Conservation (phyloP, 1,140 invertebrate species). For the Copidosoma floridanum region DNA sequence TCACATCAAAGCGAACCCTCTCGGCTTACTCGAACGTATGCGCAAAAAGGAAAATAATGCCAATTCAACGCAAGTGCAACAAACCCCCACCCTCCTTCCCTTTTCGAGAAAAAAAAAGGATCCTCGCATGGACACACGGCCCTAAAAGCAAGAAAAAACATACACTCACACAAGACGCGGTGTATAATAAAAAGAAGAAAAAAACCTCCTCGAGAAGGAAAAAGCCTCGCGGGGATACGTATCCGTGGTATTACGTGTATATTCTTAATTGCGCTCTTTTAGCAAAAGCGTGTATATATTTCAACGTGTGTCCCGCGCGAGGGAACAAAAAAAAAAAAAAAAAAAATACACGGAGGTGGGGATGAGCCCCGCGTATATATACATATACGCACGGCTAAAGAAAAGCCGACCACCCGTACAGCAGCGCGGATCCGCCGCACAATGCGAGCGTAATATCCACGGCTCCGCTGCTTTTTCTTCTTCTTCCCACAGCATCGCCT, state of each 20-base stretch:
- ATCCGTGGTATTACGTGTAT: too few relatives aligned
- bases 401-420: constrained; percentile 25
- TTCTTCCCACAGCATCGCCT: neutral
- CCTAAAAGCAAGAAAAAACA: neutral
- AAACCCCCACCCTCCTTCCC: too few relatives aligned
- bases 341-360: constrained; percentile 19
- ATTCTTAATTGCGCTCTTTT: constrained; percentile 22
- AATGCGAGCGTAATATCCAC: neutral
- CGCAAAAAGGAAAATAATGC: too few relatives aligned
- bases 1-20: too few relatives aligned
- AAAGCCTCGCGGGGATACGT: neutral
- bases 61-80: too few relatives aligned
- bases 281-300: too few relatives aligned
- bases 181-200: too few relatives aligned
- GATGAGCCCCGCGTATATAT: too few relatives aligned
- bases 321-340: neutral
- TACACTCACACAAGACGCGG: too few relatives aligned
- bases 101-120: neutral
- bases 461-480: neutral
- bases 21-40: too few relatives aligned
- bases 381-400: too few relatives aligned
- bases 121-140: neutral
- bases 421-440: constrained; percentile 3
- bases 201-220: neutral
- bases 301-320: constrained; percentile 1